Evolutionary conservation across 1,140 invertebrate genomes (phyloP).

Genomic region (Pectinophora gossypiella): DNA sequence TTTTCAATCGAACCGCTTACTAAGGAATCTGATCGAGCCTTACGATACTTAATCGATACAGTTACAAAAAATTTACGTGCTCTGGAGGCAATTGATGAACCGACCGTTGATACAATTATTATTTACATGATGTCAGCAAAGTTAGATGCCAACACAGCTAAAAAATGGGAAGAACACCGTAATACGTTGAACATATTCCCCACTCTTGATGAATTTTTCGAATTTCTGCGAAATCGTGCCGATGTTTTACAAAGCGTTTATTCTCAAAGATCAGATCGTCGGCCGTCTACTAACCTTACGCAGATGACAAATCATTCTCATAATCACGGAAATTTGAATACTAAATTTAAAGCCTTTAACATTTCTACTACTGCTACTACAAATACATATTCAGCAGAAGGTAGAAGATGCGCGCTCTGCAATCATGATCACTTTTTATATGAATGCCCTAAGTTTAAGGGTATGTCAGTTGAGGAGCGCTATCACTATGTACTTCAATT

Average conservation of each 20-base stretch:
- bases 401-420: not conserved
- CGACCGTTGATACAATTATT: not conserved
- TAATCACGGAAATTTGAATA: not conserved
- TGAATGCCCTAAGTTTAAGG: not conserved
- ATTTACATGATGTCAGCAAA: constrained; percentile 3
- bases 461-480: not conserved
- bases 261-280: not conserved
- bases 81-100: not conserved
- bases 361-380: not conserved
- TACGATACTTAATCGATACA: not conserved
- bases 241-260: not conserved
- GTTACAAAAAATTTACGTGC: constrained; percentile 1
- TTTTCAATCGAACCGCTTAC: not conserved
- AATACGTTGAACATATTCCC: not conserved
- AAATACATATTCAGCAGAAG: not conserved
- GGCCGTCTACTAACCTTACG: not conserved
- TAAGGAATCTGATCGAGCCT: not conserved
- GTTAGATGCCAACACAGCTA: not conserved
- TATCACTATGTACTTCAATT: not conserved
- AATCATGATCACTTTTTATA: not conserved
- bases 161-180: constrained; percentile 1
- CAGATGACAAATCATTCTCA: not conserved
- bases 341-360: not conserved
- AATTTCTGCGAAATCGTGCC: constrained; percentile 2
- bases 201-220: not conserved